Evolutionary conservation across 2,113 vertebrate genomes (phyloP).

Genomic region (Phyllostomus hastatus): DNA sequence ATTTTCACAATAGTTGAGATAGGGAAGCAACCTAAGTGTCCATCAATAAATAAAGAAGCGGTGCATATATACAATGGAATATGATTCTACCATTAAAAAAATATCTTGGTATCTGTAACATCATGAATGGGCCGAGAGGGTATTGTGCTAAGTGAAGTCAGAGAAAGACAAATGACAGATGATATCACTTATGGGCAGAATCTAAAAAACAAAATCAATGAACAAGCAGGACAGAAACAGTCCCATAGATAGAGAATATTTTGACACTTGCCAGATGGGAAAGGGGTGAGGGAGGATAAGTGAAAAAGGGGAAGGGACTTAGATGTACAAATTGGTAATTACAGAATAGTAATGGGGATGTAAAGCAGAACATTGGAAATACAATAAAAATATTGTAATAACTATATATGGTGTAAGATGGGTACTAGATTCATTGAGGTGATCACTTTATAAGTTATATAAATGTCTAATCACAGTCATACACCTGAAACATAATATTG

Average conservation of each 20-base stretch:
- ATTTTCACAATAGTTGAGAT: neutral
- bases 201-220: neutral
- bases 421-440: neutral
- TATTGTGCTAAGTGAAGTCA: neutral
- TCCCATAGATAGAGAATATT: neutral
- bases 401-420: neutral
- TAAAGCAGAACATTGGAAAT: neutral
- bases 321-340: neutral
- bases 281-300: neutral
- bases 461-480: neutral
- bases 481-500: neutral
- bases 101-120: neutral
- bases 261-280: neutral
- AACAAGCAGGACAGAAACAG: neutral
- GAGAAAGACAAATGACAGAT: neutral
- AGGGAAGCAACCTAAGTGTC: neutral
- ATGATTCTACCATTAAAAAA: neutral
- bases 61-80: neutral
- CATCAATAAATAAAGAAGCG: neutral
- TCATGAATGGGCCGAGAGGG: neutral
- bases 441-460: neutral
- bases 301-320: neutral
- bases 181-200: too few species aligned
- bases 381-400: neutral
- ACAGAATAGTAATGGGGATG: neutral